phyloP scores from a whole-genome alignment of 2,113 vertebrate species.

The Rhipidura dahli region DNA sequence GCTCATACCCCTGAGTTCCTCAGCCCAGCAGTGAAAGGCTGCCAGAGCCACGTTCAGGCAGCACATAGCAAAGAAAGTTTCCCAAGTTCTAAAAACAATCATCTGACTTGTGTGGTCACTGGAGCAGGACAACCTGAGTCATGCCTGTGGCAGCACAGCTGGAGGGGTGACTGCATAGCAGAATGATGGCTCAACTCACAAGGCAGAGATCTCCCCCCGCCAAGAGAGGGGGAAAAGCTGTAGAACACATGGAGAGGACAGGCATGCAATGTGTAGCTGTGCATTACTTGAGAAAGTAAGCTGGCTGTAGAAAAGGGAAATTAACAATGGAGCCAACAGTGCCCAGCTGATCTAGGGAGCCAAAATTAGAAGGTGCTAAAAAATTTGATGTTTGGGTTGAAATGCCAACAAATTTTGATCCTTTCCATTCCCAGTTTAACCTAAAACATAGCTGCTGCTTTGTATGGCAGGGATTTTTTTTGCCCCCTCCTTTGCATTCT shows the following conservation, averaged over 20 bases:
- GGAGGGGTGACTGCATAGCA: background rate
- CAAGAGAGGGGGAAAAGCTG: background rate
- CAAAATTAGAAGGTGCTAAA: background rate
- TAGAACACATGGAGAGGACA: background rate
- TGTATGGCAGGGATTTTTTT: background rate
- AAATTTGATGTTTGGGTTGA: background rate
- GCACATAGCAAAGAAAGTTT: background rate
- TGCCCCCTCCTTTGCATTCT: background rate
- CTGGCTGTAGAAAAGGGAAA: background rate
- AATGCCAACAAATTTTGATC: background rate
- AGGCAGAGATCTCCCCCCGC: background rate
- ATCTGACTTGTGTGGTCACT: background rate
- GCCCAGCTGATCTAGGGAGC: background rate
- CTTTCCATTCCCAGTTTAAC: background rate
- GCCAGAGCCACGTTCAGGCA: background rate
- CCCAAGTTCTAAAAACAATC: background rate
- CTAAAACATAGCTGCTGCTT: background rate
- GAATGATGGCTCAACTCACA: background rate
- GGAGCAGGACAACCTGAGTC: background rate
- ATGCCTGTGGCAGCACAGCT: background rate
- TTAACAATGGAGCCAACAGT: background rate
- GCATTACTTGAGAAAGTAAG: background rate
- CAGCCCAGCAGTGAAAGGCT: background rate
- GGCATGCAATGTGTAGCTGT: rapidly evolving
- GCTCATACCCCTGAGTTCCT: background rate